Percentiles rank a stretch among this genome's conserved stretches.
Evolutionary conservation across 1,140 invertebrate species (phyloP).

Genomic region (Cherax destructor): DNA sequence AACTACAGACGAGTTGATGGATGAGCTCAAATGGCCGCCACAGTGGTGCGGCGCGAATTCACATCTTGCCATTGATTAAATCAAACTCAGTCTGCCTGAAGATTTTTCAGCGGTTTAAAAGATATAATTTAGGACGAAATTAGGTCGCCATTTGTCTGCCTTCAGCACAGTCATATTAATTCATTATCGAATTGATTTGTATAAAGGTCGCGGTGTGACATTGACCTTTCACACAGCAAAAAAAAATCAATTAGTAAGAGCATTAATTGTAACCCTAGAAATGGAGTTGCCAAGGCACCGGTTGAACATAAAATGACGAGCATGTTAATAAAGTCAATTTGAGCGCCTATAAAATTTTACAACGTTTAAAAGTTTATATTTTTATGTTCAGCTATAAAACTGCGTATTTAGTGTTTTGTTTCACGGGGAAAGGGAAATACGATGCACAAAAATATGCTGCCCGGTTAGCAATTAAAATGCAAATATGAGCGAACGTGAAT

Average conservation of each 20-base stretch:
- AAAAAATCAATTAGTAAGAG: constrained; percentile 30
- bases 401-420: too few species aligned
- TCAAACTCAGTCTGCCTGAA: background rate
- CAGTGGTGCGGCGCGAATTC: constrained; percentile 27
- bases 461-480: constrained; percentile 20
- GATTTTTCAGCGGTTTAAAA: background rate
- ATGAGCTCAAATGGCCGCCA: background rate
- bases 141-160: background rate
- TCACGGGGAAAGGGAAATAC: too few species aligned
- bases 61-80: constrained; percentile 32
- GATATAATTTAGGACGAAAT: background rate
- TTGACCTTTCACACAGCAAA: constrained; percentile 12
- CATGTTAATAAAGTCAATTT: too few species aligned
- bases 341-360: too few species aligned
- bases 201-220: constrained; percentile 24
- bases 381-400: too few species aligned
- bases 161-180: constrained; percentile 18
- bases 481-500: constrained; percentile 17
- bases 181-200: constrained; percentile 35
- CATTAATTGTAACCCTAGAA: constrained; percentile 14
- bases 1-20: background rate
- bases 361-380: too few species aligned
- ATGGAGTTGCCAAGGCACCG: too few species aligned
- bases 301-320: too few species aligned
- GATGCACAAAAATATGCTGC: too few species aligned